A percentile compares a stretch with the other conserved stretches of the same genome.
Conservation (phyloP, 2,797 vertebrate genomes). For the Acipenser transmontanus region DNA sequence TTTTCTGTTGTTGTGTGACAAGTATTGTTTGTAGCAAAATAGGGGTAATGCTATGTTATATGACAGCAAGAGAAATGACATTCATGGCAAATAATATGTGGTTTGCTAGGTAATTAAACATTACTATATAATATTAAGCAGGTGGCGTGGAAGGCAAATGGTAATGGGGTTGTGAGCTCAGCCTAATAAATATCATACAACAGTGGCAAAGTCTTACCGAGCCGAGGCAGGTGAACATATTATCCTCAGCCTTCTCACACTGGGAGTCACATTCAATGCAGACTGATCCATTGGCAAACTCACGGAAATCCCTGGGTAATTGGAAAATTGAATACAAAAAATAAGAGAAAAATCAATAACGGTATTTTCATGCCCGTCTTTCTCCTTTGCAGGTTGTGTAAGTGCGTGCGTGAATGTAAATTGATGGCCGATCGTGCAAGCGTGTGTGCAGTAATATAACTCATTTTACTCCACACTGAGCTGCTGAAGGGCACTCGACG, state of each 20-base stretch:
- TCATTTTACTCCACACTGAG: neutral
- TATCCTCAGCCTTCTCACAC: conserved; percentile 83
- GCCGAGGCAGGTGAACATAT: conserved; percentile 76
- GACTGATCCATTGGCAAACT: conserved; percentile 82
- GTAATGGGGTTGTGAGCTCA: neutral
- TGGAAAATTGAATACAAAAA: conserved; percentile 31
- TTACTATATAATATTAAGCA: too few species aligned
- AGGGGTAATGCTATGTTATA: too few species aligned
- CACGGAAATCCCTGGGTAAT: conserved; percentile 76
- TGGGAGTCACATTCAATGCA: conserved; percentile 90
- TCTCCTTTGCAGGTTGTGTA: neutral
- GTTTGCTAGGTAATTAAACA: too few species aligned
- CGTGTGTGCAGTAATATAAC: neutral
- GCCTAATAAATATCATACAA: neutral
- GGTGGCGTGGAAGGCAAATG: too few species aligned
- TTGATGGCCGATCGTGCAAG: neutral
- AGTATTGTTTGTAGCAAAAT: too few species aligned
- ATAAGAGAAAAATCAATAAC: conserved; percentile 11
- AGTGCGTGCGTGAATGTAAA: neutral
- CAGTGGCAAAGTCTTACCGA: conserved; percentile 64
- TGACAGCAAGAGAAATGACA: too few species aligned
- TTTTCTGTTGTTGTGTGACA: too few species aligned
- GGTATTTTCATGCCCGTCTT: neutral
- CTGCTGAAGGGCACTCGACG: neutral
- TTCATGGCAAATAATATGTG: too few species aligned